These are phyloP conservation scores for Hedychridium roseum DNA, from an alignment of 2,888 invertebrate genomes.

Conservation along the genomic window DNA sequence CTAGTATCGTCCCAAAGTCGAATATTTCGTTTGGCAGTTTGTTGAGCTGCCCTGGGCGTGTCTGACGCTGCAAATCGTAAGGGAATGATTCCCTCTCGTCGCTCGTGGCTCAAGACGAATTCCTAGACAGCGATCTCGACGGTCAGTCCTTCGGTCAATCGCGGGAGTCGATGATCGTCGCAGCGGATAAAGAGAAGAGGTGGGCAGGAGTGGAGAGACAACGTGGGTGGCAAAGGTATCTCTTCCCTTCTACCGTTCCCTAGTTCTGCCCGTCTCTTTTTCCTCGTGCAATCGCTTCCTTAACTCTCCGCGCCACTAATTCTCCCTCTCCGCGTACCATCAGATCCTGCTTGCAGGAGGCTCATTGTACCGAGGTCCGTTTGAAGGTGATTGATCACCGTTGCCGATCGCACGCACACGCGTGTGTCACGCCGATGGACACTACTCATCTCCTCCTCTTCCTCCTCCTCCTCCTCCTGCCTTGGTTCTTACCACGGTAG, in stretches of 20 bases:
- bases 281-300: too few species aligned
- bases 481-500: too few species aligned
- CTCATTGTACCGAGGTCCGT: conserved; percentile 51
- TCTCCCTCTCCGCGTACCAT: conserved; percentile 37
- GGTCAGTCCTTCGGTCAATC: neutral
- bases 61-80: conserved; percentile 10
- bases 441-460: conserved; percentile 11
- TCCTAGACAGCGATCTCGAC: conserved; percentile 4
- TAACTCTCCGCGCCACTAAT: too few species aligned
- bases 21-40: too few species aligned
- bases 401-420: conserved; percentile 32
- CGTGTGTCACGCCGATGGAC: conserved; percentile 24
- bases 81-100: conserved; percentile 8
- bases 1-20: too few species aligned
- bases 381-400: conserved; percentile 60
- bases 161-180: conserved; percentile 9
- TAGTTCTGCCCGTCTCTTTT: too few species aligned
- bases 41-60: too few species aligned
- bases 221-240: conserved; percentile 61
- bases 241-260: conserved; percentile 31
- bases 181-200: conserved; percentile 18
- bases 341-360: conserved; percentile 53
- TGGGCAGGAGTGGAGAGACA: conserved; percentile 28
- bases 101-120: conserved; percentile 11
- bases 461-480: conserved; percentile 9